Evolutionary conservation across 2,797 vertebrate genomes (phyloP).

Genomic region (Acrocephalus scirpaceus): DNA sequence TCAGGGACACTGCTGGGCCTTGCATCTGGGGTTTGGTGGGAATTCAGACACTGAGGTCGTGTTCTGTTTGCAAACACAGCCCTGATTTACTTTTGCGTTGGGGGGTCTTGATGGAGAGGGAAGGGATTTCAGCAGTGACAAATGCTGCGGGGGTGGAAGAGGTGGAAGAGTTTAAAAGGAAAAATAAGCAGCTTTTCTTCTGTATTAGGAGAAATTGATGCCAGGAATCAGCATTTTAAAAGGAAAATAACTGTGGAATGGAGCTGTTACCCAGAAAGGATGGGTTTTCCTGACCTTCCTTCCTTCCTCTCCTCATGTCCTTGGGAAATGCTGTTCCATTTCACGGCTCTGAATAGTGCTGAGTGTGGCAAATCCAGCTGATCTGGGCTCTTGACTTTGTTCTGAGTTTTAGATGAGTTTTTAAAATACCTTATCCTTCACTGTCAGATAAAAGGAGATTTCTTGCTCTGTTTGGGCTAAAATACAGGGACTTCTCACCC

Average conservation of each 20-base stretch:
- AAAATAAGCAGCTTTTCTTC: neutral
- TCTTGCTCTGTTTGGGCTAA: neutral
- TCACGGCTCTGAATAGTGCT: conserved; percentile 23
- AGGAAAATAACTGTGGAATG: neutral
- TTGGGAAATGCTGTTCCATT: conserved; percentile 14
- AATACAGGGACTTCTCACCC: neutral
- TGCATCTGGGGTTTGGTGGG: neutral
- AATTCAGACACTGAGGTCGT: neutral
- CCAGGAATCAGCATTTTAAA: neutral
- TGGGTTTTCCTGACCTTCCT: conserved; percentile 51
- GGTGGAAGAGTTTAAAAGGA: neutral
- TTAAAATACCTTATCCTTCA: neutral
- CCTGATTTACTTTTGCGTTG: neutral
- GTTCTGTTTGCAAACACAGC: neutral
- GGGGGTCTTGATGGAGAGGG: neutral
- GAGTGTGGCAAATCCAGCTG: conserved; percentile 34
- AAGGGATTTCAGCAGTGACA: neutral
- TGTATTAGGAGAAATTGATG: neutral
- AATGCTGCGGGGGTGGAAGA: neutral
- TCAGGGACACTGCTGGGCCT: neutral
- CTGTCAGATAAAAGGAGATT: neutral
- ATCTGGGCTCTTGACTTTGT: neutral
- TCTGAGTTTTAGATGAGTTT: neutral
- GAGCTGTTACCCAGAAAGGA: neutral
- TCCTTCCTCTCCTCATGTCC: conserved; percentile 38